Evolutionary conservation across 1,140 invertebrate species (phyloP), one percentile per base, ranked within the genome.

Genomic region (Diplogasteroides magnus): DNA sequence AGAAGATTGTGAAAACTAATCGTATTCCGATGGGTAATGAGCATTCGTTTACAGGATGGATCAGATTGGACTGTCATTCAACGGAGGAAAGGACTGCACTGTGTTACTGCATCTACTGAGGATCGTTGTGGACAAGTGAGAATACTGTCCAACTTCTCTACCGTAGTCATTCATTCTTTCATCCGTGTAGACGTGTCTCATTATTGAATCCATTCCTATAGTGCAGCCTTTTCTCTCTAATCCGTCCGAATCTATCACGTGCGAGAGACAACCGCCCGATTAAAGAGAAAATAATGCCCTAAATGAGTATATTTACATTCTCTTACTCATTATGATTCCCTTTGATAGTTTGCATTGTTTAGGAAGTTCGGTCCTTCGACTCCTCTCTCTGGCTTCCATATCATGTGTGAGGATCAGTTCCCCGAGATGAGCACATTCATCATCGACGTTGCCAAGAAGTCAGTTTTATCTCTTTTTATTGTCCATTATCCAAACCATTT

Each of bases 11-110:
- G 37, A 48, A 19, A 48, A 48, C 37, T 48, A 48, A 48, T 48
- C 37, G 37, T 11, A 19, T 6, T 48, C 6, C 6, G 19, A 48
- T n/a, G n/a, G n/a, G n/a, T n/a, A n/a, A n/a, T n/a, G n/a, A n/a
- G n/a, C n/a, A n/a, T n/a, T n/a, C n/a, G 28, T 37, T n/a, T 67
- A 19, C 48, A 67, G 64, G 25, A 14, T 71, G 56, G 60, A 72
- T 14, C 31, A 72, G 57, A 72, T 72, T 37, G 70, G 56, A 6
- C 37, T 72, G 15, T 72, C 70, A 14, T 72, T 72, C 31, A 72
- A 72, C 26, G 70, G 70, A 25, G 70, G 70, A 26, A 72, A 72
- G 55, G 70, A 72, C 58, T 72, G 70, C 37, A 72, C 70, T 55
- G 64, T 72, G 25, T 31, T 72, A 3, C 28, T 72, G 28, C 70